Base-by-base conservation (phyloP, 2,888 invertebrate species). In the Eristalis intricaria region DNA sequence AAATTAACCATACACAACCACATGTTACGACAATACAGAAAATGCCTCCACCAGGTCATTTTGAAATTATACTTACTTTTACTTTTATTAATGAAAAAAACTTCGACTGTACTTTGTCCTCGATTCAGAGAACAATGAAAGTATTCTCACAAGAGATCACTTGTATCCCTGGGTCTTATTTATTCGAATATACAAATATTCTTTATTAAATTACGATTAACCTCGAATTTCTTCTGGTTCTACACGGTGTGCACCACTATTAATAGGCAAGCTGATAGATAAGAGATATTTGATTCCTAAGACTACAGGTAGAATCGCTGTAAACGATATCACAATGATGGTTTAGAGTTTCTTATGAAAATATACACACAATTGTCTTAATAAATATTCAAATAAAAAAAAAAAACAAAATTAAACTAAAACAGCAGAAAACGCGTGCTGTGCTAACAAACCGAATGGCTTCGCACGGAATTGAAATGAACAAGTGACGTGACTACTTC, bases 171-270 rank as follows among this genome's bases (percentile, higher is more conserved):
- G 58, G 15, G 19, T 74, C 40, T 10, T 74, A 40, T 35, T 64
- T 40, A 60, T 66, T 15, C 29, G 58, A 22, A 32, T 50, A 29
- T 8, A n/a, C 15, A 15, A 50, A 60, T 11, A 60, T 35, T 61
- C 63, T 80, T 80, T 80, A 74, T 80, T 80, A 68, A 80, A 80
- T 74, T 80, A 80, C 26, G 38, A 71, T 66, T 70, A 77, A 69
- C 77, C 69, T 70, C 56, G 38, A 50, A 15, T 69, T 56, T 19
- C 13, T 63, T 50, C 29, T n/a, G 19, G 5, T 32, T 19, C 10
- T 50, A 19, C 19, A 19, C 50, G 43, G 26, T 58, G 22, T 60
- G 22, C 29, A 10, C 40, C 40, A 38, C 65, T 66, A 56, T 58
- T 38, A 56, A 69, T 58, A 26, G 38, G 13, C 5, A 10, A 29